Evolutionary conservation across 2,888 invertebrate genomes (phyloP).

Genomic region (Elmis aenea): DNA sequence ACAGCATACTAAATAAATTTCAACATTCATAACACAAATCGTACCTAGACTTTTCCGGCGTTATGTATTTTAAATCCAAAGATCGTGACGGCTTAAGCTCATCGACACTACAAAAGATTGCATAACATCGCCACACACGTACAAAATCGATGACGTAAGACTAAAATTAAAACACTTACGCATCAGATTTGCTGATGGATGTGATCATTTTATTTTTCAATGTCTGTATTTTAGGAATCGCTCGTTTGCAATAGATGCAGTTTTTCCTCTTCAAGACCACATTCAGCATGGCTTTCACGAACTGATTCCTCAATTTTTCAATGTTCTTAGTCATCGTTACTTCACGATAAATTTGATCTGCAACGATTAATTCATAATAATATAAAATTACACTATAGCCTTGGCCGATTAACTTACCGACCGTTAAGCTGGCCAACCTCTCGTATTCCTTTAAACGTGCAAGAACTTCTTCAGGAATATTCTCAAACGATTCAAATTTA

Average conservation of each 20-base stretch:
- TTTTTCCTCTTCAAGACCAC: conserved; percentile 44
- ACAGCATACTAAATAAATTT: neutral
- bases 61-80: conserved; percentile 38
- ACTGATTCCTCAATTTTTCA: conserved; percentile 35
- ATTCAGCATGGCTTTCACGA: conserved; percentile 30
- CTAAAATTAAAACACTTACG: no score
- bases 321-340: conserved; percentile 33
- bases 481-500: conserved; percentile 28
- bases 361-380: conserved; percentile 8
- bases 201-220: conserved; percentile 57
- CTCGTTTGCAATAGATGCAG: conserved; percentile 54
- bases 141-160: no score
- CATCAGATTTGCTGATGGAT: conserved; percentile 41
- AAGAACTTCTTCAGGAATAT: conserved; percentile 30
- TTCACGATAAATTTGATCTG: conserved; percentile 33
- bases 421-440: conserved; percentile 12
- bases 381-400: no score
- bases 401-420: neutral
- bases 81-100: no score
- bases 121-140: no score
- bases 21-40: no score
- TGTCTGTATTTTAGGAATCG: conserved; percentile 53
- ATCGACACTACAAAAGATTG: conserved; percentile 13
- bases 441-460: conserved; percentile 35
- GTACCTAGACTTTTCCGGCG: conserved; percentile 38